Conservation (phyloP, 2,797 vertebrate genomes). For the Pteronotus mesoamericanus region DNA sequence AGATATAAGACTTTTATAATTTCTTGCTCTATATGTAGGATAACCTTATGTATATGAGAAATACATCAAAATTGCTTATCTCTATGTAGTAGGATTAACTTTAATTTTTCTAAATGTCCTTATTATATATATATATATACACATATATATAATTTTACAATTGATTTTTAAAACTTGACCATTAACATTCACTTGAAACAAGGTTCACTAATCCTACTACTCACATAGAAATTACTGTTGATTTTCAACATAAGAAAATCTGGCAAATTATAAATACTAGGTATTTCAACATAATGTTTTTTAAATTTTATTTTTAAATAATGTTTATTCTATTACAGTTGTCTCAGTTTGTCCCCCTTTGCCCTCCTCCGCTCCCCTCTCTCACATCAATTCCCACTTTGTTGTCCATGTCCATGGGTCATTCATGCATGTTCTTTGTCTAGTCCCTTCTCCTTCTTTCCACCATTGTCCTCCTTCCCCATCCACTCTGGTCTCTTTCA, state of each 20-base stretch:
- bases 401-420: too few species aligned
- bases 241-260: slow-evolving; percentile 44
- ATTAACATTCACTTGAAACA: slow-evolving; percentile 16
- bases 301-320: too few species aligned
- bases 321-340: too few species aligned
- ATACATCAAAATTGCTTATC: slow-evolving; percentile 3
- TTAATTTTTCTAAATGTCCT: slow-evolving; percentile 26
- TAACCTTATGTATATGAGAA: slow-evolving; percentile 1
- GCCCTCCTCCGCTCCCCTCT: too few species aligned
- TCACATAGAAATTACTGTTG: slow-evolving; percentile 30
- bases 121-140: too few species aligned
- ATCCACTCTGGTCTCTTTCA: too few species aligned
- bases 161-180: slow-evolving; percentile 19
- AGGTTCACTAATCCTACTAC: background rate
- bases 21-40: background rate
- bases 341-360: too few species aligned
- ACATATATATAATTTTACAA: background rate
- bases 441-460: too few species aligned
- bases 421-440: too few species aligned
- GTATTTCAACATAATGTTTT: slow-evolving; percentile 29
- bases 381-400: too few species aligned
- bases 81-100: background rate
- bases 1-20: background rate
- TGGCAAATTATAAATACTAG: background rate
- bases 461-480: too few species aligned